Conservation (phyloP, 2,888 invertebrate genomes). For the Drosophila algonquin region DNA sequence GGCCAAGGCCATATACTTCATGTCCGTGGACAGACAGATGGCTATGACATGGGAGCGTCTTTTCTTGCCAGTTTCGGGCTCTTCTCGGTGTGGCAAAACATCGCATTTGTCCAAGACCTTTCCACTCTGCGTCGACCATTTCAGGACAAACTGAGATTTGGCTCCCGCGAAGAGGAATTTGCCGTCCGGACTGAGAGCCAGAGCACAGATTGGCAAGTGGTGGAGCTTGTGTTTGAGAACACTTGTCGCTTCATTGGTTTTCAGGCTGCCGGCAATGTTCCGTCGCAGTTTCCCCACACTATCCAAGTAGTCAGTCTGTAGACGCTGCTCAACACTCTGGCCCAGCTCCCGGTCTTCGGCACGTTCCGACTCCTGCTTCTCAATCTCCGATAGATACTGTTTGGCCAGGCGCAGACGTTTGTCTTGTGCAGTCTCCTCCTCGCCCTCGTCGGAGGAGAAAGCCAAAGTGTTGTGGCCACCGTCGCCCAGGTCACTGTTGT, state of each 20-base stretch:
- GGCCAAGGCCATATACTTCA: constrained; percentile 91
- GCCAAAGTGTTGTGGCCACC: constrained; percentile 59
- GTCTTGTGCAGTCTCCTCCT: constrained; percentile 92
- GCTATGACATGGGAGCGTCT: constrained; percentile 85
- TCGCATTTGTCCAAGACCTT: constrained; percentile 86
- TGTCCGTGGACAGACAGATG: constrained; percentile 91
- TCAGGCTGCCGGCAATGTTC: constrained; percentile 88
- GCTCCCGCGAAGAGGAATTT: constrained; percentile 91
- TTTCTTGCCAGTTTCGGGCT: constrained; percentile 73
- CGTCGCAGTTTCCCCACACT: constrained; percentile 92
- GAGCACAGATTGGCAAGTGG: constrained; percentile 90
- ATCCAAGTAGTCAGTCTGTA: constrained; percentile 94
- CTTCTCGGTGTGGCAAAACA: constrained; percentile 83
- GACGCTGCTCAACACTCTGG: constrained; percentile 86
- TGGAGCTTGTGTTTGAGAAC: constrained; percentile 91
- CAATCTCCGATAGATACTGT: constrained; percentile 93
- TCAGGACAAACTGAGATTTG: constrained; percentile 94
- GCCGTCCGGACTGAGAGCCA: constrained; percentile 90
- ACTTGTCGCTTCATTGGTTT: constrained; percentile 83
- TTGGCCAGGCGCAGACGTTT: constrained; percentile 95
- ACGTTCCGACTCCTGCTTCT: constrained; percentile 90
- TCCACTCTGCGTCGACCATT: constrained; percentile 90
- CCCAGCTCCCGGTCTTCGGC: constrained; percentile 88
- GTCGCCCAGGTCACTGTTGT: constrained; percentile 85
- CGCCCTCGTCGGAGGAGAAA: constrained; percentile 81